Percentiles rank a stretch among this genome's conserved stretches.
Evolutionary conservation across 2,797 vertebrate genomes (phyloP).

Genomic region (Crocodylus rhombifer): DNA sequence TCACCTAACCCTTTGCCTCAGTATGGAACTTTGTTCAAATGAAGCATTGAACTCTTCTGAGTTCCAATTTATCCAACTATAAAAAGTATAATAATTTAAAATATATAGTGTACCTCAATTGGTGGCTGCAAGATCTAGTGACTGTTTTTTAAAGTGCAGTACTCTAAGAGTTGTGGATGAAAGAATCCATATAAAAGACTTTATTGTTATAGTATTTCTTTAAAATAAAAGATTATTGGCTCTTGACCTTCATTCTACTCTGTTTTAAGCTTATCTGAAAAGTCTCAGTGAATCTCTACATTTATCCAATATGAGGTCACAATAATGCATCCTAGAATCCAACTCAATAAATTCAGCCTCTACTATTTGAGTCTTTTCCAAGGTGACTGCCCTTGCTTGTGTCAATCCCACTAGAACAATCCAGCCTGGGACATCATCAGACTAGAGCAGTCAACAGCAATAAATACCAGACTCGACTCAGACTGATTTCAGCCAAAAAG

Average conservation of each 20-base stretch:
- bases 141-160: not conserved
- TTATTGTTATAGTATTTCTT: not conserved
- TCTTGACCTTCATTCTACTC: not conserved
- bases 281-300: not conserved
- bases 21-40: not conserved
- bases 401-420: not conserved
- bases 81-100: not conserved
- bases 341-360: conserved; percentile 5
- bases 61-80: not conserved
- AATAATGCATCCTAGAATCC: not conserved
- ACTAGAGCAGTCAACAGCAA: not conserved
- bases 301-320: not conserved
- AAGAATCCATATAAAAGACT: not conserved
- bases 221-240: not conserved
- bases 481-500: not conserved
- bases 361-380: not conserved
- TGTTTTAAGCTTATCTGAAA: not conserved
- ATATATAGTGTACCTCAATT: not conserved
- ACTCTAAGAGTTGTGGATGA: accelerated
- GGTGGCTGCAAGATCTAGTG: not conserved
- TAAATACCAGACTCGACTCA: not conserved
- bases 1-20: not conserved
- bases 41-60: not conserved
- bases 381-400: not conserved
- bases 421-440: not conserved